A percentile compares a stretch with the other conserved stretches of the same genome.
Conservation (phyloP, 2,797 vertebrate species). For the Echeneis naucrates region DNA sequence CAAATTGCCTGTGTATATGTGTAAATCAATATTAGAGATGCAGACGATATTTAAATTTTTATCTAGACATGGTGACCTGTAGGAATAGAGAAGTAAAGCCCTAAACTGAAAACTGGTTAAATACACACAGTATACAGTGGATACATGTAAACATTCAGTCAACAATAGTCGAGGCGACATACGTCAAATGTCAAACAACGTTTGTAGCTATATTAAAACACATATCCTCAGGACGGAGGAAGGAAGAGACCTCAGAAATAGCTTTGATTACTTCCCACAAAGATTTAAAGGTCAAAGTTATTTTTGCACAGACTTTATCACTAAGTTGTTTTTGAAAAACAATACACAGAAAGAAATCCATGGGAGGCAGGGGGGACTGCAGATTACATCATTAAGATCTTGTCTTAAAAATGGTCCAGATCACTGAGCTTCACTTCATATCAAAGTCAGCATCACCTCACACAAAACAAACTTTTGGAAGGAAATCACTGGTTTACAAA, state of each 20-base stretch:
- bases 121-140: not conserved
- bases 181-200: conserved; percentile 9
- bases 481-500: not conserved
- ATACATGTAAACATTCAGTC: not conserved
- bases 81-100: not conserved
- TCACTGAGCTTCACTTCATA: not conserved
- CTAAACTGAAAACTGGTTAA: not conserved
- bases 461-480: not conserved
- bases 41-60: not conserved
- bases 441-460: conserved; percentile 9
- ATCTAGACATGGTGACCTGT: not conserved
- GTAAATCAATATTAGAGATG: not conserved
- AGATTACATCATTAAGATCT: conserved; percentile 1
- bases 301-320: conserved; percentile 43
- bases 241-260: conserved; percentile 64
- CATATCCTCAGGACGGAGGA: conserved; percentile 51
- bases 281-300: conserved; percentile 60
- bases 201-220: conserved; percentile 49
- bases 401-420: conserved; percentile 3
- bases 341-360: conserved; percentile 32
- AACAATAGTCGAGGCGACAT: conserved; percentile 6
- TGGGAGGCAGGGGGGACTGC: not conserved
- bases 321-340: conserved; percentile 11
- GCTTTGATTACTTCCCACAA: conserved; percentile 54
- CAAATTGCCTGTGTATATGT: conserved; percentile 5